Evolutionary conservation across 2,797 vertebrate genomes (phyloP).

Genomic region (Ataeniobius toweri): DNA sequence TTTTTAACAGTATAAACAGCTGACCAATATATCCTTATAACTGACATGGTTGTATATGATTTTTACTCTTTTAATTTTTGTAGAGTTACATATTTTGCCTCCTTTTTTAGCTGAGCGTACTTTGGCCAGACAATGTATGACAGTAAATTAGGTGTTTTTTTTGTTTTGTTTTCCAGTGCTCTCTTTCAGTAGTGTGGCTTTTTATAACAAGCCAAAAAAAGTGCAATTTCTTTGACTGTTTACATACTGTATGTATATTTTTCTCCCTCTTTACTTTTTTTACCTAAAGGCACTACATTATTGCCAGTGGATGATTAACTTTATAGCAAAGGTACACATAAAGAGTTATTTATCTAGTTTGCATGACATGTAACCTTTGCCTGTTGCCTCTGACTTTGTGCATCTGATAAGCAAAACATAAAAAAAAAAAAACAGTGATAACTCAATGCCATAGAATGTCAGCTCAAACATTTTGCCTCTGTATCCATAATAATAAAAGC

Average conservation of each 20-base stretch:
- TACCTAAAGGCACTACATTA: constrained; percentile 91
- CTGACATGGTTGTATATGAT: constrained; percentile 77
- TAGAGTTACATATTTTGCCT: constrained; percentile 63
- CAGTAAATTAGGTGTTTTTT: constrained; percentile 65
- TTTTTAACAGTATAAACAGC: constrained; percentile 65
- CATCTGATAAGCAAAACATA: constrained; percentile 74
- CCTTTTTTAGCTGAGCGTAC: constrained; percentile 58
- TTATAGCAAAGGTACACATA: constrained; percentile 81
- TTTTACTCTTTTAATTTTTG: constrained; percentile 58
- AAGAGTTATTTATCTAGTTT: constrained; percentile 83
- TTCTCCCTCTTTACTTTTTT: constrained; percentile 67
- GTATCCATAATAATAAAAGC: constrained; percentile 80
- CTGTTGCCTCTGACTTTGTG: constrained; percentile 78
- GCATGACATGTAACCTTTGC: constrained; percentile 83
- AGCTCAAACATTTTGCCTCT: constrained; percentile 75
- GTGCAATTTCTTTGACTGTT: constrained; percentile 84
- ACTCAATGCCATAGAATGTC: constrained; percentile 78
- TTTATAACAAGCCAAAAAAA: constrained; percentile 76
- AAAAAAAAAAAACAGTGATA: constrained; percentile 59
- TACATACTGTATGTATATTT: constrained; percentile 80
- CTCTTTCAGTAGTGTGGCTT: constrained; percentile 78
- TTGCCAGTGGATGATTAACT: constrained; percentile 88
- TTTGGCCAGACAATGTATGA: constrained; percentile 80
- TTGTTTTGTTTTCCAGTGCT: constrained; percentile 62
- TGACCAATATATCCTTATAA: constrained; percentile 75